phyloP scores from a whole-genome alignment of 2,113 vertebrate species.

The Antechinus flavipes region DNA sequence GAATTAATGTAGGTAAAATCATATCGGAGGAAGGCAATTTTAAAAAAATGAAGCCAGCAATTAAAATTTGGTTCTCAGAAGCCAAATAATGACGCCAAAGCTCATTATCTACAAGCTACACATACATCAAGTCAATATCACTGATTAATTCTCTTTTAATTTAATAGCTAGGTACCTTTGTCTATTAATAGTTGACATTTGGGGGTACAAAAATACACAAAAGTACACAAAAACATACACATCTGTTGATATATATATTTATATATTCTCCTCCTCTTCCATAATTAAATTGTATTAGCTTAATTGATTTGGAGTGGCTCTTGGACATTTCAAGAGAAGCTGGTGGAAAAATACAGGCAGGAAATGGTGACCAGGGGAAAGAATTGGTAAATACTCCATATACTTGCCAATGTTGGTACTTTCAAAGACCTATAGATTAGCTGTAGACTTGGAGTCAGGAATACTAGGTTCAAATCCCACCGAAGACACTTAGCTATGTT shows the following conservation, averaged over 20 bases:
- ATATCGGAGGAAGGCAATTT: slow-evolving; percentile 23
- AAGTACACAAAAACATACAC: slow-evolving; percentile 9
- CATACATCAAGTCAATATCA: slow-evolving; percentile 60
- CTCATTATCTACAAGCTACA: slow-evolving; percentile 43
- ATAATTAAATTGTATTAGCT: slow-evolving; percentile 4
- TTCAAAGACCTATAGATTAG: background rate
- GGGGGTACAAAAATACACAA: slow-evolving; percentile 38
- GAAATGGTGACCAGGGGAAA: slow-evolving; percentile 2
- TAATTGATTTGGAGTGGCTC: slow-evolving; percentile 9
- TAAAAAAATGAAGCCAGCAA: slow-evolving; percentile 43
- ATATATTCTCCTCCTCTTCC: background rate
- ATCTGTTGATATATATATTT: background rate
- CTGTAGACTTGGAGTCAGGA: background rate
- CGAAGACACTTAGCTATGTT: background rate
- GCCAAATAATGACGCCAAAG: slow-evolving; percentile 9
- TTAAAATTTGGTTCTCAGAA: slow-evolving; percentile 55
- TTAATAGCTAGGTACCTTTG: slow-evolving; percentile 60
- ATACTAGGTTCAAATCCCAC: background rate
- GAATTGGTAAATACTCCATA: background rate
- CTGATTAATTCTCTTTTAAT: slow-evolving; percentile 66
- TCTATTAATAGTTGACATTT: slow-evolving; percentile 53
- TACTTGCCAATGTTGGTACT: background rate
- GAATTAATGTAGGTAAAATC: slow-evolving; percentile 8
- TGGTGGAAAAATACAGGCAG: background rate
- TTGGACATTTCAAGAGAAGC: background rate